A percentile compares a stretch with the other conserved stretches of the same genome.
Evolutionary conservation across 2,113 vertebrate species (phyloP).

Genomic region (Struthidea cinerea): DNA sequence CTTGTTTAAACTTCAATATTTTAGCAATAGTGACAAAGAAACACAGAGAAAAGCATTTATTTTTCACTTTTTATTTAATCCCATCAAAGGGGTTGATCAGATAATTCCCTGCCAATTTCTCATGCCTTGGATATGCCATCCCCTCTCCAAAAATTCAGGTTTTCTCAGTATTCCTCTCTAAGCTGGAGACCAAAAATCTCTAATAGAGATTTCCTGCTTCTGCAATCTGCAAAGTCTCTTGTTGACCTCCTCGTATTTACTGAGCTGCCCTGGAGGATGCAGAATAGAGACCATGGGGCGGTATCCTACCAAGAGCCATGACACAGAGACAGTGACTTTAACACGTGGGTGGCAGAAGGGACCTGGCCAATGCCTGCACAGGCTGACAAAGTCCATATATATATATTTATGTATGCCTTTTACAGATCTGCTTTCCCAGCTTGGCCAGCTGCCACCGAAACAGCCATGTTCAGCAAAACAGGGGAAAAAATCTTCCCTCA

Average conservation of each 20-base stretch:
- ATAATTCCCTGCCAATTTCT: not conserved
- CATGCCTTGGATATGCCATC: not conserved
- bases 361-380: not conserved
- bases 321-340: not conserved
- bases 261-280: not conserved
- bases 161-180: not conserved
- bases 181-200: not conserved
- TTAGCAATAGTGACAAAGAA: conserved; percentile 63
- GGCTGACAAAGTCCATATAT: not conserved
- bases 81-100: not conserved
- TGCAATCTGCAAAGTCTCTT: not conserved
- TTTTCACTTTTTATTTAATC: conserved; percentile 42
- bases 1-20: conserved; percentile 72
- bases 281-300: not conserved
- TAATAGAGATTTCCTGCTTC: not conserved
- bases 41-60: conserved; percentile 33
- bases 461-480: not conserved
- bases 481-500: not conserved
- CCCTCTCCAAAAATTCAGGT: not conserved
- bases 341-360: not conserved
- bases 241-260: not conserved
- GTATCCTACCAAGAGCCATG: not conserved
- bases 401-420: not conserved
- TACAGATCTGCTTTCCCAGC: not conserved
- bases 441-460: not conserved